Evolutionary conservation across 2,888 invertebrate species (phyloP).

Genomic region (Patella depressa): DNA sequence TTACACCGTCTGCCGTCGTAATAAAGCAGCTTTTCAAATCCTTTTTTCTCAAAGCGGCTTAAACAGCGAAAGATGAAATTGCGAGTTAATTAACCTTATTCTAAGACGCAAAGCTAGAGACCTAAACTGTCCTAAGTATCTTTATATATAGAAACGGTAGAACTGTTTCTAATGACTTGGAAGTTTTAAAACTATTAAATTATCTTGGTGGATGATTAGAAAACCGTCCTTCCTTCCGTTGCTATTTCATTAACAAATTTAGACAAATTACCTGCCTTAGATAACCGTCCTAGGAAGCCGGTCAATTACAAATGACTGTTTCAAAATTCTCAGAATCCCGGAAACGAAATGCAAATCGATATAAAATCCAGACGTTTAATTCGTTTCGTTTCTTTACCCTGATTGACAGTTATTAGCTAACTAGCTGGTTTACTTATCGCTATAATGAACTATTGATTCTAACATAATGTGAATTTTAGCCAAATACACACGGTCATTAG

Average conservation of each 20-base stretch:
- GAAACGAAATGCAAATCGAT: not conserved
- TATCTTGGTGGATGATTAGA: too few species aligned
- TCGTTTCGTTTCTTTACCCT: not conserved
- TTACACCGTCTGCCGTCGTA: too few species aligned
- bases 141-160: too few species aligned
- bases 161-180: too few species aligned
- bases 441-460: conserved; percentile 3
- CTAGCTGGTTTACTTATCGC: not conserved
- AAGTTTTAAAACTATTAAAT: too few species aligned
- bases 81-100: too few species aligned
- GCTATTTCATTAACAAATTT: not conserved
- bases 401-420: not conserved
- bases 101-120: too few species aligned
- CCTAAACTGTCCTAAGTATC: too few species aligned
- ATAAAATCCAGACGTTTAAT: not conserved
- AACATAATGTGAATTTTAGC: not conserved
- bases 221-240: too few species aligned
- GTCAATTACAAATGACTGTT: not conserved
- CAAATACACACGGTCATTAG: not conserved
- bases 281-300: not conserved
- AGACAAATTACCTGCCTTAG: not conserved
- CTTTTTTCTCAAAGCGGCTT: too few species aligned
- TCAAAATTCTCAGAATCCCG: not conserved
- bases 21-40: too few species aligned
- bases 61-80: too few species aligned